Conservation (phyloP, 2,888 invertebrate genomes). For the Synergus itoensis region DNA sequence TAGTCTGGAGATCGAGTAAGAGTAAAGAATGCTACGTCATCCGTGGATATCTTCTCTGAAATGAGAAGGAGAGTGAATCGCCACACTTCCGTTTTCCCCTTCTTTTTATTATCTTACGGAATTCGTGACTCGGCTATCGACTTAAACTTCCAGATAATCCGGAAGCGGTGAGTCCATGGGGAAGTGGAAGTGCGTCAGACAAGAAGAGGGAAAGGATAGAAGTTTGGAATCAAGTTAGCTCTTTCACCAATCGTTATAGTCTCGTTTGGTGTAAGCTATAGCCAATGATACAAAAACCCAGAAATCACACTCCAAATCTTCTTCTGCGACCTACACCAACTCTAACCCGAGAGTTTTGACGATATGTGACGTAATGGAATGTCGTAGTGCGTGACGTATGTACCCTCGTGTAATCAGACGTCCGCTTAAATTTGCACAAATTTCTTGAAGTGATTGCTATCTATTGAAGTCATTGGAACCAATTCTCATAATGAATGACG, state of each 20-base stretch:
- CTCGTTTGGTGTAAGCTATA: background rate
- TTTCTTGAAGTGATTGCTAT: background rate
- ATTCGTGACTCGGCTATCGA: constrained; percentile 30
- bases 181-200: background rate
- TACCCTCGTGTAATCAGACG: background rate
- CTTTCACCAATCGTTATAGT: background rate
- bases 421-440: background rate
- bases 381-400: background rate
- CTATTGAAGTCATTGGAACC: background rate
- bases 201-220: background rate
- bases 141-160: background rate
- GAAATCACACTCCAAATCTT: background rate
- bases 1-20: background rate
- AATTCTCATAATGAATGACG: background rate
- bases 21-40: background rate
- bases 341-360: background rate
- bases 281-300: background rate
- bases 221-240: background rate
- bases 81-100: constrained; percentile 26
- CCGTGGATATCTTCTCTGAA: background rate
- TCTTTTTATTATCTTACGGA: background rate
- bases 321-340: background rate
- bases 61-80: background rate
- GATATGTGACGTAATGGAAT: background rate
- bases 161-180: background rate